Evolutionary conservation across 2,113 vertebrate genomes (phyloP), one percentile per base, ranked within the genome.

Genomic region (Pseudorhombus dupliciocellatus): DNA sequence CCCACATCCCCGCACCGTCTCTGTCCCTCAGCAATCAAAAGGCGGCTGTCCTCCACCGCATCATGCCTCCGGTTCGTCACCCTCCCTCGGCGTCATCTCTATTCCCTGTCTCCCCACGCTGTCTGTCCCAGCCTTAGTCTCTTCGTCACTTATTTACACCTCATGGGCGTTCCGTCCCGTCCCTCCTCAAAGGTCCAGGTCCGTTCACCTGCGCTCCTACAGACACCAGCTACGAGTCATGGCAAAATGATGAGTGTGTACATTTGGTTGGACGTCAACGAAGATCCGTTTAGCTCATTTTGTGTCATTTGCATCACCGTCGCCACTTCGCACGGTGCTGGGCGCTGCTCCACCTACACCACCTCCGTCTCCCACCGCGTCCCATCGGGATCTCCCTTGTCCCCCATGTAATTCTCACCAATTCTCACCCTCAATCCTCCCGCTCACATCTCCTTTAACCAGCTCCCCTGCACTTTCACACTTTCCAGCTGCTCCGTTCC

Each of bases 111-210:
- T 79, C 75, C 79, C 61, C 51, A 5, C 28, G 46, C 21, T n/a
- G 2, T 42, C 56, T 66, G 54, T 31, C 53, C 75, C 66, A 55
- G 30, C n/a, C 25, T 75, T 64, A 73, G 42, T 62, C 52, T 79
- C 56, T 50, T 70, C 77, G 26, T 79, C 78, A 82, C 75, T 83
- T 87, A 87, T 85, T 85, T 82, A 75, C 84, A 87, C 84, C 73
- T 70, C 34, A 3, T 10, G 12, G 34, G 34, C 3, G 34, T 37
- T 37, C 34, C 12, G 34, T 10, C 34, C 10, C 34, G 0, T 37
- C 51, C 34, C 3, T 20, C n/a, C 46, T 50, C 46, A 50, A 50
- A 50, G 62, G 24, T 0, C 42, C 42, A 44, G 18, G 4, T 6
- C 42, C 42, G 15, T 18, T 16, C 42, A 15, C 42, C 42, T 1